phyloP scores from a whole-genome alignment of 1,140 invertebrate species.

The Bombus waltoni region DNA sequence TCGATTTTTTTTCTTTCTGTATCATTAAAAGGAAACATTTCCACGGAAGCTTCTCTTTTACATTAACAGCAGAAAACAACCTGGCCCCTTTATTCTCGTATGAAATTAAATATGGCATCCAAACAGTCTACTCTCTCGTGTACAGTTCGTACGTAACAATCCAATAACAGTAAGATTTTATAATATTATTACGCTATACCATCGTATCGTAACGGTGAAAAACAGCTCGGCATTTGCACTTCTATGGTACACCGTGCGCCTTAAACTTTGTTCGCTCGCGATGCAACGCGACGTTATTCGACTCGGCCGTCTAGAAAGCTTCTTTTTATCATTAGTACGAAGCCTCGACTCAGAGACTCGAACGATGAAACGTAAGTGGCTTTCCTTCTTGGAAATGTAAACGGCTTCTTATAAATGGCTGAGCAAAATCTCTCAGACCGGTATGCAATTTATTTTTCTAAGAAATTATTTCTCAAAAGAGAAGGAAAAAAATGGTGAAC shows the following conservation, averaged over 20 bases:
- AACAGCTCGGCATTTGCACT: background rate
- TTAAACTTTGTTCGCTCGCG: background rate
- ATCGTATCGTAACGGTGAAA: background rate
- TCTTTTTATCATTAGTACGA: slow-evolving; percentile 29
- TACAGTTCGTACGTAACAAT: background rate
- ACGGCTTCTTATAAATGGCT: slow-evolving; percentile 19
- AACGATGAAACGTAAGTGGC: slow-evolving; percentile 21
- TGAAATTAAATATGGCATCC: too few species aligned
- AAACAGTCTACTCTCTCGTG: too few species aligned
- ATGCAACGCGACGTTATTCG: background rate
- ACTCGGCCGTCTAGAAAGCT: slow-evolving; percentile 10
- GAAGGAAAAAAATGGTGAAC: too few species aligned
- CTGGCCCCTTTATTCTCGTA: background rate
- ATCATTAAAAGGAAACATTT: background rate
- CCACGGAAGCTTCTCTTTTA: background rate
- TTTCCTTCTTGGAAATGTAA: slow-evolving; percentile 13
- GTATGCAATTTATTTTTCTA: background rate
- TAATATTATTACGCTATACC: background rate
- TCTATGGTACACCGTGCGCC: background rate
- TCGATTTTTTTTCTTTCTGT: background rate
- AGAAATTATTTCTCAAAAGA: background rate
- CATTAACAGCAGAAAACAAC: background rate
- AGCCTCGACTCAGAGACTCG: background rate
- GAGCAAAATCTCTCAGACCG: background rate
- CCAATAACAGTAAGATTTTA: slow-evolving; percentile 1